Evolutionary conservation across 2,113 vertebrate species (phyloP).

Genomic region (Colinus virginianus): DNA sequence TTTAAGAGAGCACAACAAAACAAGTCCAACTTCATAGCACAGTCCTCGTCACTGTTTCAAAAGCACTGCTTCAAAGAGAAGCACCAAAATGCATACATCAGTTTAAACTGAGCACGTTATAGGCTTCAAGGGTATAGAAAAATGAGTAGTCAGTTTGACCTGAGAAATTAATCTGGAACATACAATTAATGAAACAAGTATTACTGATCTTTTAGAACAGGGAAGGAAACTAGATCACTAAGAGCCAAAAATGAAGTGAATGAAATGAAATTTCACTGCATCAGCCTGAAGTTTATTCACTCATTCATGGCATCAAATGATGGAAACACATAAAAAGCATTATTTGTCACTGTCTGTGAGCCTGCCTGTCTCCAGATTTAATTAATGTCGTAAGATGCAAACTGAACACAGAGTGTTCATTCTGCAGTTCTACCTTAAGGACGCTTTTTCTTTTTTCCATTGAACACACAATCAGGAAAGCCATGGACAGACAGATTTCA

Average conservation of each 20-base stretch:
- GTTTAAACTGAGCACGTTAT: neutral
- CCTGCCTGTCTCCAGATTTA: rapidly evolving
- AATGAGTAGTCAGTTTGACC: neutral
- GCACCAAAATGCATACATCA: neutral
- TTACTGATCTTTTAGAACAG: neutral
- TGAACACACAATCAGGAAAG: neutral
- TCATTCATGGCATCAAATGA: neutral
- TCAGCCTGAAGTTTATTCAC: neutral
- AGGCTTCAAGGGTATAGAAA: neutral
- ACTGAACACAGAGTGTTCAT: rapidly evolving
- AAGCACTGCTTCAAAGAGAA: neutral
- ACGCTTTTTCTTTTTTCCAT: neutral
- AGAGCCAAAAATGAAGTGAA: neutral
- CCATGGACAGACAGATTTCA: rapidly evolving
- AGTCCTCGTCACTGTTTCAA: neutral
- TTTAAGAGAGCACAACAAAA: neutral
- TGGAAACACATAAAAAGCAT: neutral
- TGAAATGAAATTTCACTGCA: neutral
- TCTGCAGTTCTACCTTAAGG: neutral
- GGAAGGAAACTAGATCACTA: neutral
- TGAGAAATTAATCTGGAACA: neutral
- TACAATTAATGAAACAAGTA: neutral
- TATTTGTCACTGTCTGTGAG: too few relatives aligned
- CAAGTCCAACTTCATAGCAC: neutral
- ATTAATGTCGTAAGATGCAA: neutral